These are phyloP conservation scores for Myotis vivesi DNA, from an alignment of 2,797 vertebrate species.

Conservation along the genomic window DNA sequence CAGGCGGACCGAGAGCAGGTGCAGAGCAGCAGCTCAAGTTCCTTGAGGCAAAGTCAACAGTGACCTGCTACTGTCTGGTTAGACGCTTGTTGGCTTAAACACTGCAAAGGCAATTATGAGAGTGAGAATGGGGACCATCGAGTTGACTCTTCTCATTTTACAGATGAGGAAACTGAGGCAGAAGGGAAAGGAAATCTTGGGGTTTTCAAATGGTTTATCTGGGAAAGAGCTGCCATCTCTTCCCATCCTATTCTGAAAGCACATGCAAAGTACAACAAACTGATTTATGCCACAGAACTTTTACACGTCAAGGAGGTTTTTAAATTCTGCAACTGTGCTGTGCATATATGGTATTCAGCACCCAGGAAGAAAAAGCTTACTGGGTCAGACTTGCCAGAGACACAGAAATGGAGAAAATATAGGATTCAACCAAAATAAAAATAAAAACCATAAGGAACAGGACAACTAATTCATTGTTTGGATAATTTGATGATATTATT, in stretches of 20 bases:
- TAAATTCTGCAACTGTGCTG: background rate
- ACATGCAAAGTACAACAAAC: background rate
- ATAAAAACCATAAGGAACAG: background rate
- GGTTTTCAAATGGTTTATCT: background rate
- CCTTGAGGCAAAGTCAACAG: background rate
- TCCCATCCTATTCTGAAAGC: background rate
- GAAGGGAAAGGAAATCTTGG: background rate
- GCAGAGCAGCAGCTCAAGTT: background rate
- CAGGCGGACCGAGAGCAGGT: background rate
- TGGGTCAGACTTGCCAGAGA: constrained; percentile 28
- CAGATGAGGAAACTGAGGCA: constrained; percentile 7
- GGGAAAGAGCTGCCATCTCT: background rate
- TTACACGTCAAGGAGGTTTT: background rate
- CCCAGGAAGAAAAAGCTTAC: background rate
- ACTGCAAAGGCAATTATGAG: background rate
- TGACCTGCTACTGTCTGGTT: background rate
- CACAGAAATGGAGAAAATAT: constrained; percentile 36
- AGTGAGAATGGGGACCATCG: background rate
- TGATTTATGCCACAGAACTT: background rate
- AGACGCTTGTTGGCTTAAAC: background rate
- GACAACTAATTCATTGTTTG: background rate
- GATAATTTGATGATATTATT: background rate
- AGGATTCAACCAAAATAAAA: background rate
- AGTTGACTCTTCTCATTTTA: background rate
- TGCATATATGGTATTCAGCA: background rate